These are phyloP conservation scores for Hyalella azteca DNA, from an alignment of 2,888 invertebrate species.

Conservation along the genomic window DNA sequence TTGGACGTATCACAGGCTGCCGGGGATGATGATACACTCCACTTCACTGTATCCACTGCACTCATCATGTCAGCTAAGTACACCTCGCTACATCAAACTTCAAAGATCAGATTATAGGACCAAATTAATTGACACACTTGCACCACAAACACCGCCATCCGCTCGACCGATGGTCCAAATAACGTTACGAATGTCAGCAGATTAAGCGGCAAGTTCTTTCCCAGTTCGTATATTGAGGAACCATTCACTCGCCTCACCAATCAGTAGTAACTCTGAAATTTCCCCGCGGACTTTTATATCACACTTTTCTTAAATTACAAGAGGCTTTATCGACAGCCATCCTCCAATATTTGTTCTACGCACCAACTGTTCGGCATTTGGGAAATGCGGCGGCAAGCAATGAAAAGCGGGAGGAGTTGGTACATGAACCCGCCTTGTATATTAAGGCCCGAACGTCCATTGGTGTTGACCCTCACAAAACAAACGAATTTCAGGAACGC, in stretches of 20 bases:
- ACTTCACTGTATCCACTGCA: neutral
- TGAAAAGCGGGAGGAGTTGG: neutral
- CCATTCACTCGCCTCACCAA: slow-evolving; percentile 20
- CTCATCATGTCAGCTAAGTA: neutral
- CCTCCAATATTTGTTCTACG: slow-evolving; percentile 30
- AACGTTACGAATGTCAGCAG: neutral
- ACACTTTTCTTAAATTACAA: slow-evolving; percentile 31
- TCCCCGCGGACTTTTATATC: slow-evolving; percentile 26
- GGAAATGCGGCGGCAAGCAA: neutral
- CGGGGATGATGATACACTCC: neutral
- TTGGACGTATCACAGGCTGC: neutral
- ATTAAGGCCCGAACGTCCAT: neutral
- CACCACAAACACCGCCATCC: slow-evolving; percentile 6
- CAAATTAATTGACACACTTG: neutral
- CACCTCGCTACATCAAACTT: neutral
- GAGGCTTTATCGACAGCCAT: slow-evolving; percentile 33
- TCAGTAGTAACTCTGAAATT: slow-evolving; percentile 27
- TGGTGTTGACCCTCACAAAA: slow-evolving; percentile 24
- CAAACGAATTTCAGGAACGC: slow-evolving; percentile 1
- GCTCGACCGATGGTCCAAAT: neutral
- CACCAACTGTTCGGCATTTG: slow-evolving; percentile 34
- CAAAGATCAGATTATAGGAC: neutral
- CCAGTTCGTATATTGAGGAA: neutral
- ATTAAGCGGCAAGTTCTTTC: neutral
- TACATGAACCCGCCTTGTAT: neutral